Evolutionary conservation across 1,140 invertebrate genomes (phyloP).

Genomic region (Ips typographus): DNA sequence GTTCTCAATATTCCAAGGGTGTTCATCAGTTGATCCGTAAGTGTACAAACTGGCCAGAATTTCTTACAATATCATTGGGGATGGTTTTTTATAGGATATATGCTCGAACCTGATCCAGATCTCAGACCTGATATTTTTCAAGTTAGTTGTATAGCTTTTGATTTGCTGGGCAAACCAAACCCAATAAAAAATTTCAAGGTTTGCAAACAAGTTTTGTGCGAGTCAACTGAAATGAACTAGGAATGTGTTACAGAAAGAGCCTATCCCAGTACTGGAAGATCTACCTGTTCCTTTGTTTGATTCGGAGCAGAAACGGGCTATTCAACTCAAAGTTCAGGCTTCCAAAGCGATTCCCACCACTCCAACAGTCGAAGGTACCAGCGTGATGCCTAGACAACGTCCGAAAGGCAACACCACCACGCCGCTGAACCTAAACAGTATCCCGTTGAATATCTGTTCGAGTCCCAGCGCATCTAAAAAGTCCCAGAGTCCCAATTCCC

Average conservation of each 20-base stretch:
- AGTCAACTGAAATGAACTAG: slow-evolving; percentile 5
- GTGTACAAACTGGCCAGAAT: slow-evolving; percentile 31
- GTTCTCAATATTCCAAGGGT: slow-evolving; percentile 70
- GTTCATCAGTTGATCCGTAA: slow-evolving; percentile 60
- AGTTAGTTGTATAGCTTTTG: slow-evolving; percentile 79
- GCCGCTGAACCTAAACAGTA: slow-evolving; percentile 50
- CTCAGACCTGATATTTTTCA: slow-evolving; percentile 87
- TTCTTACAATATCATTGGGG: neutral
- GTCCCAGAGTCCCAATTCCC: slow-evolving; percentile 44
- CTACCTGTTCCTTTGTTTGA: slow-evolving; percentile 67
- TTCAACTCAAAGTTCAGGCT: slow-evolving; percentile 54
- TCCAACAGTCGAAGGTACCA: slow-evolving; percentile 66
- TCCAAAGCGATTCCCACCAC: slow-evolving; percentile 53
- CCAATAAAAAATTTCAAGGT: slow-evolving; percentile 84
- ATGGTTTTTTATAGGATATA: slow-evolving; percentile 62
- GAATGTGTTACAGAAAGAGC: slow-evolving; percentile 59
- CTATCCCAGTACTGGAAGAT: slow-evolving; percentile 64
- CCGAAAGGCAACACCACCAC: slow-evolving; percentile 67
- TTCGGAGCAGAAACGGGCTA: slow-evolving; percentile 62
- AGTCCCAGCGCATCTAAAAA: slow-evolving; percentile 53
- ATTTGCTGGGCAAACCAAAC: slow-evolving; percentile 71
- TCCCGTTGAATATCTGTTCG: slow-evolving; percentile 55
- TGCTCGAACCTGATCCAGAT: slow-evolving; percentile 82
- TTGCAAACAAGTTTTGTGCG: slow-evolving; percentile 1
- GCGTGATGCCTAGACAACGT: slow-evolving; percentile 80